Conservation (phyloP, 2,797 vertebrate genomes). For the Gymnocypris eckloni region DNA sequence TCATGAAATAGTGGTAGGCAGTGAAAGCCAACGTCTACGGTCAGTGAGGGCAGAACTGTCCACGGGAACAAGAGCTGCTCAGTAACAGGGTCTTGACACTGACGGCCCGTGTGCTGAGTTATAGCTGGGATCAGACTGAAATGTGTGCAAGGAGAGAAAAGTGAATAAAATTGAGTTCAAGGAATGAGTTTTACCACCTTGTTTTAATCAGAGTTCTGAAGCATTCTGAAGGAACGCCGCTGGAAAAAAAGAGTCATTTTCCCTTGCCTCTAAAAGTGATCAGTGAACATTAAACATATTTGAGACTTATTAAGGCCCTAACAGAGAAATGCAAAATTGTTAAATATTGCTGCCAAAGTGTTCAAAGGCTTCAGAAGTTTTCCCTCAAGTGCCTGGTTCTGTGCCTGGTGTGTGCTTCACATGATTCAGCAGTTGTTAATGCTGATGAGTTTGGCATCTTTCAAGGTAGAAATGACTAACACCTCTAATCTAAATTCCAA, state of each 20-base stretch:
- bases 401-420: not conserved
- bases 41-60: constrained; percentile 56
- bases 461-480: constrained; percentile 24
- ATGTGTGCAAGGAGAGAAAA: not conserved
- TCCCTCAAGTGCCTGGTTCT: constrained; percentile 26
- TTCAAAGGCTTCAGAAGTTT: constrained; percentile 21
- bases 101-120: constrained; percentile 9
- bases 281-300: constrained; percentile 34
- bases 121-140: constrained; percentile 35
- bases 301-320: constrained; percentile 43
- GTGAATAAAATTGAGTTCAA: constrained; percentile 20
- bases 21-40: constrained; percentile 40
- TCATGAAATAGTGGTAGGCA: constrained; percentile 48
- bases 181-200: constrained; percentile 36
- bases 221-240: constrained; percentile 23
- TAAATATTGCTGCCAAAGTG: constrained; percentile 34
- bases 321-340: constrained; percentile 41
- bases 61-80: constrained; percentile 55
- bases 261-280: constrained; percentile 31
- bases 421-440: constrained; percentile 30
- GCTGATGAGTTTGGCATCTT: constrained; percentile 12
- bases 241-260: constrained; percentile 56
- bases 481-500: constrained; percentile 46
- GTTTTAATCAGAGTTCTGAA: constrained; percentile 54
- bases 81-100: constrained; percentile 40